phyloP scores from a whole-genome alignment of 2,797 vertebrate species.

The Myotis pilosus region DNA sequence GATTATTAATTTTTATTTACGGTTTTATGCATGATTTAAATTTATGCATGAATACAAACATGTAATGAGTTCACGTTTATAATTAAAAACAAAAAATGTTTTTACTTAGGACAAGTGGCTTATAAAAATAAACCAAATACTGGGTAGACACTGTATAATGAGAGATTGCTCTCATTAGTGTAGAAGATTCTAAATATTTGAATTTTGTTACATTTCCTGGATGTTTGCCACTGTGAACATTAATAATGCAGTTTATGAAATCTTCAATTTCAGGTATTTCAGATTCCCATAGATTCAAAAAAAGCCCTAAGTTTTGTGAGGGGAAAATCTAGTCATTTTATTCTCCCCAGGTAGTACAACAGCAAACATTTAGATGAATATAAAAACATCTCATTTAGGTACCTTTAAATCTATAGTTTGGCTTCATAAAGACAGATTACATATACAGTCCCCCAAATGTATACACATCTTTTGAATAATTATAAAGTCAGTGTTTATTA shows the following conservation, averaged over 20 bases:
- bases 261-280: neutral
- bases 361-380: neutral
- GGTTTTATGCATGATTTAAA: neutral
- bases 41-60: neutral
- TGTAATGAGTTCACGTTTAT: neutral
- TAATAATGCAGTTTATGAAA: neutral
- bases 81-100: neutral
- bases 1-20: neutral
- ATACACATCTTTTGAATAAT: too few relatives aligned
- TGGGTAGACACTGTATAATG: neutral
- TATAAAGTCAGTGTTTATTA: too few relatives aligned
- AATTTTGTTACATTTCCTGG: neutral
- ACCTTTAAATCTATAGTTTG: neutral
- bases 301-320: neutral
- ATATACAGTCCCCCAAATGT: neutral
- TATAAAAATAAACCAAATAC: neutral
- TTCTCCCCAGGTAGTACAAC: accelerated
- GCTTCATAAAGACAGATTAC: neutral
- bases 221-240: neutral
- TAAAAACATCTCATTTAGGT: neutral
- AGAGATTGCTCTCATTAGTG: neutral
- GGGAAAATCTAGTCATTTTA: neutral
- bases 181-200: neutral
- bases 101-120: neutral
- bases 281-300: neutral